These are phyloP conservation scores for Copidosoma floridanum DNA, from an alignment of 1,140 invertebrate species.

Conservation along the genomic window DNA sequence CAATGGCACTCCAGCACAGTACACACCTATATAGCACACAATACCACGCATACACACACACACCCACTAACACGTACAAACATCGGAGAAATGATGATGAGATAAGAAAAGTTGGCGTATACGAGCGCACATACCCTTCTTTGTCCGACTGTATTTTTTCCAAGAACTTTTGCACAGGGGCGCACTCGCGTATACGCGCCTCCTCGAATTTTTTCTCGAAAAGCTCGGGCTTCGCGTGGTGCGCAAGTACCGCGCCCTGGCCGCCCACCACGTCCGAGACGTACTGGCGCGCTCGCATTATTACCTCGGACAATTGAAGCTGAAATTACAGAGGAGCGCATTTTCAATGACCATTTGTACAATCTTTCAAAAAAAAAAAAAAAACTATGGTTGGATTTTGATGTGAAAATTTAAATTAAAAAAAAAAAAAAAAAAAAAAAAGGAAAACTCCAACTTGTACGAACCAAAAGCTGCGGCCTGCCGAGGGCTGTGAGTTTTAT, in stretches of 20 bases:
- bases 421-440: too few relatives aligned
- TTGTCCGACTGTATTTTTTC: conserved; percentile 87
- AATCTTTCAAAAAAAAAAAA: too few relatives aligned
- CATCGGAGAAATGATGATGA: background rate
- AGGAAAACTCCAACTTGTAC: too few relatives aligned
- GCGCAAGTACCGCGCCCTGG: conserved; percentile 77
- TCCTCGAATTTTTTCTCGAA: conserved; percentile 81
- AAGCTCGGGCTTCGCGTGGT: conserved; percentile 82
- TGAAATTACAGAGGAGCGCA: conserved; percentile 60
- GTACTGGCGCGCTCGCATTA: conserved; percentile 89
- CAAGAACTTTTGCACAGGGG: conserved; percentile 83
- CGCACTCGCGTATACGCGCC: conserved; percentile 72
- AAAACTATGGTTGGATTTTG: background rate
- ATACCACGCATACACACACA: background rate
- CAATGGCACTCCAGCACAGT: background rate
- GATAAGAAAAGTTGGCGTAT: conserved; percentile 16
- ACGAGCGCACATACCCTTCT: conserved; percentile 68
- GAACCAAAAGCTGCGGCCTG: conserved; percentile 91
- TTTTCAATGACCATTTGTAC: too few relatives aligned
- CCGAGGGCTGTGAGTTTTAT: conserved; percentile 97
- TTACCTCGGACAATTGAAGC: conserved; percentile 96
- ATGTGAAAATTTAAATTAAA: background rate
- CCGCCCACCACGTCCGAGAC: conserved; percentile 85
- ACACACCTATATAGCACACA: background rate
- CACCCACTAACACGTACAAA: too few relatives aligned